A percentile compares a stretch with the other conserved stretches of the same genome.
These are phyloP conservation scores for Cephalopholis sonnerati DNA, from an alignment of 2,113 vertebrate genomes.

Conservation along the genomic window DNA sequence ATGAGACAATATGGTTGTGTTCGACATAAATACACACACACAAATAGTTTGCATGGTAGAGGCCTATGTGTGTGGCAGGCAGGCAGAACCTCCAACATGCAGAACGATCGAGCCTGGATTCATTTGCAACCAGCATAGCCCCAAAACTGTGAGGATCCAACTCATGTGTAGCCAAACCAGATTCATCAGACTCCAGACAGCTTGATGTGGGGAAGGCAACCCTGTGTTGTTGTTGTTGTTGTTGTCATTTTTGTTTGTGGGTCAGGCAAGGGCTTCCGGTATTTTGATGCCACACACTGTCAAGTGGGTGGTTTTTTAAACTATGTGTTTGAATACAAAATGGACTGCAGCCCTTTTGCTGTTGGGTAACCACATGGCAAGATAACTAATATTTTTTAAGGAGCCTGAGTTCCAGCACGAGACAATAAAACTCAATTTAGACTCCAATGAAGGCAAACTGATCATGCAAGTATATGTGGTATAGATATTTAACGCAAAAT, in stretches of 20 bases:
- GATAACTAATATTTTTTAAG: conserved; percentile 16
- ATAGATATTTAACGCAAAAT: not conserved
- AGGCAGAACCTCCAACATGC: conserved; percentile 13
- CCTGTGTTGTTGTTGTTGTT: conserved; percentile 36
- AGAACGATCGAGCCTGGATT: conserved; percentile 16
- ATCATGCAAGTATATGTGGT: not conserved
- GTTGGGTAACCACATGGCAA: conserved; percentile 28
- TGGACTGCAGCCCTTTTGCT: conserved; percentile 21
- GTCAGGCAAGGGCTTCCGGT: conserved; percentile 45
- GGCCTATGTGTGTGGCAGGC: conserved; percentile 21
- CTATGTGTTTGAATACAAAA: conserved; percentile 37
- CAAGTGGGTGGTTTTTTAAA: conserved; percentile 18
- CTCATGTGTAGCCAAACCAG: conserved; percentile 40
- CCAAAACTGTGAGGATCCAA: conserved; percentile 18
- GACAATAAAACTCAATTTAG: not conserved
- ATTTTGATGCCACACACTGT: conserved; percentile 36
- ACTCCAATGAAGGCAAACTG: not conserved
- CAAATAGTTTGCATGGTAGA: conserved; percentile 1
- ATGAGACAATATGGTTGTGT: not conserved
- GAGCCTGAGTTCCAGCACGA: not conserved
- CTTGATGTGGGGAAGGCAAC: conserved; percentile 50
- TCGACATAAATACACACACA: not conserved
- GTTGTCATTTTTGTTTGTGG: conserved; percentile 58
- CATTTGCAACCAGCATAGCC: conserved; percentile 34
- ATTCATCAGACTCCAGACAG: conserved; percentile 40